phyloP scores from a whole-genome alignment of 2,113 vertebrate genomes.

The Gallinago undulata region DNA sequence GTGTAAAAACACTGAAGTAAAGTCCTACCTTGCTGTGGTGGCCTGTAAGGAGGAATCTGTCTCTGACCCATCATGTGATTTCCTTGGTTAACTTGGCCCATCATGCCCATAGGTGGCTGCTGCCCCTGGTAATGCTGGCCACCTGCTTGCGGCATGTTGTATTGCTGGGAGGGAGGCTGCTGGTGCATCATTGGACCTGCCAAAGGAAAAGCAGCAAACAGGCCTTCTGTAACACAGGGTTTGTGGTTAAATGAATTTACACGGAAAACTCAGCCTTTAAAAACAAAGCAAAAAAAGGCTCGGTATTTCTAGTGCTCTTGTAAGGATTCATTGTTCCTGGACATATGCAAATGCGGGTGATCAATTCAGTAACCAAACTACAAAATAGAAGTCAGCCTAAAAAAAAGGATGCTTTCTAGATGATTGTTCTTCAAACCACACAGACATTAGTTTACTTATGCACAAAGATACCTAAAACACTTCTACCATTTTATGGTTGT shows the following conservation, averaged over 20 bases:
- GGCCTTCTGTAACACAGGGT: rapidly evolving
- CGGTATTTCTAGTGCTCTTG: not conserved
- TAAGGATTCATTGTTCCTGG: not conserved
- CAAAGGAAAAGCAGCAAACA: not conserved
- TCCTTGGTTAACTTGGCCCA: constrained; percentile 94
- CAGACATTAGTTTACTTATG: not conserved
- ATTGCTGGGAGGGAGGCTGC: constrained; percentile 94
- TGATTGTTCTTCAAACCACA: not conserved
- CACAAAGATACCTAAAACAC: not conserved
- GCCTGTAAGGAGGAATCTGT: constrained; percentile 96
- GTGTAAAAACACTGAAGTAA: not conserved
- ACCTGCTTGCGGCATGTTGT: constrained; percentile 92
- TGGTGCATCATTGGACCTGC: constrained; percentile 98
- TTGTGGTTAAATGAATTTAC: not conserved
- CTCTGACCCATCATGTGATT: constrained; percentile 98
- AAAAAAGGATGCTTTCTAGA: not conserved
- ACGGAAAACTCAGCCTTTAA: not conserved
- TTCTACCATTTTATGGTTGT: not conserved
- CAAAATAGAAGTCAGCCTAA: not conserved
- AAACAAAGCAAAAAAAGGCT: not conserved
- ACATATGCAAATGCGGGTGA: not conserved
- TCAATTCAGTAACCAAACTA: not conserved
- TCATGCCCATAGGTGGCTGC: constrained; percentile 96
- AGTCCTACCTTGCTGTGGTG: constrained; percentile 93
- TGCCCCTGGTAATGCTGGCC: constrained; percentile 98